A percentile compares a stretch with the other conserved stretches of the same genome.
phyloP scores from a whole-genome alignment of 1,140 invertebrate genomes.

The Papilio dardanus region DNA sequence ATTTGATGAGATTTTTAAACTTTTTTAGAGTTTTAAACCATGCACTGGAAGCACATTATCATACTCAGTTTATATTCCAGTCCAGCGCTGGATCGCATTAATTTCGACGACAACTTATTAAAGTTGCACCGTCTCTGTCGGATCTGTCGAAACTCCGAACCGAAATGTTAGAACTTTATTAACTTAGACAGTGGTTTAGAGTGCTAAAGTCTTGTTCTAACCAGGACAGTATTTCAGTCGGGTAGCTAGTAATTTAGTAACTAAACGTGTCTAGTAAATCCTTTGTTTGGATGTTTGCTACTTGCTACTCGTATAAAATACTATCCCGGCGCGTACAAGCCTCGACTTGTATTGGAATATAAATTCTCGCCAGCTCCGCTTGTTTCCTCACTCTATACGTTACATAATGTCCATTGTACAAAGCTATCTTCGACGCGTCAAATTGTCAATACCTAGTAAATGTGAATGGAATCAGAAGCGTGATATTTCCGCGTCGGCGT shows the following conservation, averaged over 20 bases:
- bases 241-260: no score
- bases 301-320: no score
- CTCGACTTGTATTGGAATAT: not conserved
- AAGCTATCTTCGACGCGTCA: not conserved
- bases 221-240: no score
- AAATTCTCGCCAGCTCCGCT: not conserved
- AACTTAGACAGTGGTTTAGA: no score
- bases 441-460: conserved; percentile 13
- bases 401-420: conserved; percentile 16
- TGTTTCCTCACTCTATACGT: not conserved
- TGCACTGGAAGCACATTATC: not conserved
- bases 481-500: not conserved
- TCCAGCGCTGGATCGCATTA: no score
- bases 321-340: no score
- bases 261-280: no score
- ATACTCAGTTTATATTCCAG: no score
- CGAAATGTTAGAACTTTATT: not conserved
- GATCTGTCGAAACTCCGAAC: not conserved
- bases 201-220: no score
- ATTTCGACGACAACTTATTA: not conserved
- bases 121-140: not conserved
- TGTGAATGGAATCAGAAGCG: conserved; percentile 1
- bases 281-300: no score
- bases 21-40: not conserved
- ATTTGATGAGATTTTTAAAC: not conserved